These are phyloP conservation scores for Chalcis sispes DNA, from an alignment of 2,888 invertebrate species.

Conservation along the genomic window DNA sequence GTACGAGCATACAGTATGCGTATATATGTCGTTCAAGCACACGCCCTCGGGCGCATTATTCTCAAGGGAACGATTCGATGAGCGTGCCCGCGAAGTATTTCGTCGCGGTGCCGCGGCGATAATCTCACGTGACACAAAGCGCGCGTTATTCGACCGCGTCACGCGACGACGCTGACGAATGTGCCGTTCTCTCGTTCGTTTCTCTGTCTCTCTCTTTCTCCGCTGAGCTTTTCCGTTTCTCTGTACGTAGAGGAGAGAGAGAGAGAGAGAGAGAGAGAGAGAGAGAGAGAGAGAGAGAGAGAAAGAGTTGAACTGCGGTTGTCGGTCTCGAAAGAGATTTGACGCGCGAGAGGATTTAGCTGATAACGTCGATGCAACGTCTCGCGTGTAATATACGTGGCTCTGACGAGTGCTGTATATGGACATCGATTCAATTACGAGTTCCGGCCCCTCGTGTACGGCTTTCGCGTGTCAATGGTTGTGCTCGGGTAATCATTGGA, in stretches of 20 bases:
- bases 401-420: not conserved
- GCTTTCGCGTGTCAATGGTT: not conserved
- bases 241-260: not conserved
- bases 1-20: not conserved
- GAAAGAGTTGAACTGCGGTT: slow-evolving; percentile 6
- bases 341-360: slow-evolving; percentile 25
- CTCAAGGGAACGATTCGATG: not conserved
- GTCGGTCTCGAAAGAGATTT: slow-evolving; percentile 29
- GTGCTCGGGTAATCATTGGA: not conserved
- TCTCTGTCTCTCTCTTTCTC: too few species aligned
- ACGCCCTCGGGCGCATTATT: too few species aligned
- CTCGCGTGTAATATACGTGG: not conserved
- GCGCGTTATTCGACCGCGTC: slow-evolving; percentile 17
- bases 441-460: not conserved
- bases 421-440: slow-evolving; percentile 38
- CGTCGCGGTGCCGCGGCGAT: slow-evolving; percentile 6
- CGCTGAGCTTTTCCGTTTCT: slow-evolving; percentile 11
- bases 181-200: too few species aligned
- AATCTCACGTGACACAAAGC: slow-evolving; percentile 51
- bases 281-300: not conserved
- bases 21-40: not conserved
- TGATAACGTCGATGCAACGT: too few species aligned
- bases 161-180: slow-evolving; percentile 25
- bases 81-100: slow-evolving; percentile 22
- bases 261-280: slow-evolving; percentile 2